Conservation (phyloP, 2,888 invertebrate species). For the Andrena fulva region DNA sequence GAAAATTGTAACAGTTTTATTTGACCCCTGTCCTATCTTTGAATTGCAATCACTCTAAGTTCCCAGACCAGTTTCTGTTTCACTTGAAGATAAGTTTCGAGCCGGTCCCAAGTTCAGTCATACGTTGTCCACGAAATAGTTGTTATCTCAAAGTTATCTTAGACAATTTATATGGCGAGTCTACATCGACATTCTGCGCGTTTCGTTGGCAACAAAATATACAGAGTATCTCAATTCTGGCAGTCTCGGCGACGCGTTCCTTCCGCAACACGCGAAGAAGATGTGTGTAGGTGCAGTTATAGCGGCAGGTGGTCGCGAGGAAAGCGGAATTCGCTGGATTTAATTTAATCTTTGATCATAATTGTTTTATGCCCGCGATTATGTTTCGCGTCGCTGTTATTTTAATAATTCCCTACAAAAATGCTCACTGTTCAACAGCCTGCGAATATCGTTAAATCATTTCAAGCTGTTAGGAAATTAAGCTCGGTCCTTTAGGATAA, state of each 20-base stretch:
- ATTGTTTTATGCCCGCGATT: too few relatives aligned
- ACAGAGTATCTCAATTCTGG: not conserved
- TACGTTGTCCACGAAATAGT: too few relatives aligned
- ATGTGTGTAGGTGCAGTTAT: not conserved
- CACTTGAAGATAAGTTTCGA: too few relatives aligned
- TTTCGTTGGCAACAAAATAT: not conserved
- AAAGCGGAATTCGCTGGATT: not conserved
- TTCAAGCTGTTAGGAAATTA: constrained; percentile 5
- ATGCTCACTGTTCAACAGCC: not conserved
- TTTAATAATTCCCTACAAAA: not conserved
- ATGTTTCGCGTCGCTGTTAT: not conserved
- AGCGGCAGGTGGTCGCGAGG: constrained; percentile 24
- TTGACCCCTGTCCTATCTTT: too few relatives aligned
- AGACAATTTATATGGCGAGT: not conserved
- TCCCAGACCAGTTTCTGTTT: too few relatives aligned
- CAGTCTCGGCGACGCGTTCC: not conserved
- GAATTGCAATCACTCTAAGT: too few relatives aligned
- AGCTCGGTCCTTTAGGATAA: not conserved
- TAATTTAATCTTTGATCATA: constrained; percentile 1
- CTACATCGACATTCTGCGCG: not conserved
- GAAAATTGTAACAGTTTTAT: too few relatives aligned
- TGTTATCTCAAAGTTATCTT: too few relatives aligned
- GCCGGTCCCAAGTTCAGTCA: too few relatives aligned
- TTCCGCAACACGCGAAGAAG: not conserved
- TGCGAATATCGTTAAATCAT: constrained; percentile 6